phyloP scores from a whole-genome alignment of 2,113 vertebrate species.

The Chaetura pelagica region DNA sequence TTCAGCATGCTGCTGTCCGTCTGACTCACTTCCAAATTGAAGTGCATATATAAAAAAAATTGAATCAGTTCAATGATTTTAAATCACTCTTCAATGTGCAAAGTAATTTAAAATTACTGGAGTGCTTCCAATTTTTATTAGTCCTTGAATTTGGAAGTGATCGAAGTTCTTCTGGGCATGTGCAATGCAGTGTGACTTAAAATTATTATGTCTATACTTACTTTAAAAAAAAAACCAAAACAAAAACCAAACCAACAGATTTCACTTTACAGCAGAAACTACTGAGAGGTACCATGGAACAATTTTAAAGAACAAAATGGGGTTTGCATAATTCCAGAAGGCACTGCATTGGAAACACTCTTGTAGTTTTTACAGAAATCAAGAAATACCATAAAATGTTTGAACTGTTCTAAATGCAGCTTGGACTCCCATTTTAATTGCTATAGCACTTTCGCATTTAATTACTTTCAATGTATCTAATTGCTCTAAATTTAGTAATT shows the following conservation, averaged over 20 bases:
- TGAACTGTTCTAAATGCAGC: not conserved
- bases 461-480: slow-evolving; percentile 57
- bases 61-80: slow-evolving; percentile 82
- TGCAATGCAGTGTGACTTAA: slow-evolving; percentile 75
- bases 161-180: slow-evolving; percentile 76
- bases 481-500: slow-evolving; percentile 63
- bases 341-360: not conserved
- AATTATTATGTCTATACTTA: slow-evolving; percentile 54
- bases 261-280: slow-evolving; percentile 46
- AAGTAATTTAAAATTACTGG: slow-evolving; percentile 85
- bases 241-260: not conserved
- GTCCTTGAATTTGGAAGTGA: slow-evolving; percentile 82
- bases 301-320: not conserved
- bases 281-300: not conserved
- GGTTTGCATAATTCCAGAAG: not conserved
- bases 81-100: slow-evolving; percentile 82
- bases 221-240: not conserved
- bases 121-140: slow-evolving; percentile 86
- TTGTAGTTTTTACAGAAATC: not conserved
- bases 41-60: slow-evolving; percentile 78
- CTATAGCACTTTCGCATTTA: slow-evolving; percentile 50
- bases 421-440: slow-evolving; percentile 35
- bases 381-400: not conserved
- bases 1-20: slow-evolving; percentile 66
- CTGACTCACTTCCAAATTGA: slow-evolving; percentile 81